Evolutionary conservation across 1,140 invertebrate genomes (phyloP), one percentile per base, ranked within the genome.

Genomic region (Bombus superbus): DNA sequence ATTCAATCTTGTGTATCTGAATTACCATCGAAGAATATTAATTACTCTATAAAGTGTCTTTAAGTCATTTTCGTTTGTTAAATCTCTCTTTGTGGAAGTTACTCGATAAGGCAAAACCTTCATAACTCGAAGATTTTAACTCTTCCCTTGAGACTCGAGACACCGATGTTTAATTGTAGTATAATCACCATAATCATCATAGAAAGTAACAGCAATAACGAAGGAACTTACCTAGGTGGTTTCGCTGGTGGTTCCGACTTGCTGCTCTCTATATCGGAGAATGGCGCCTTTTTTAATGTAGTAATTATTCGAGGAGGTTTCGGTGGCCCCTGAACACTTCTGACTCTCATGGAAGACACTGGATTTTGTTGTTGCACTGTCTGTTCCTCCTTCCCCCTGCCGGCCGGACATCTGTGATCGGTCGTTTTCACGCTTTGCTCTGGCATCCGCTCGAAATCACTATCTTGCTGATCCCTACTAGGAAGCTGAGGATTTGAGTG

Each of bases 301-400:
- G 94, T 94, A 66, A 94, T 94, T 72, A 94, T 94, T 72, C 94
- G 91, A 15, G 94, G 92, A 71, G 93, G 94, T 83, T 95, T 95
- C 2, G 94, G 92, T 2, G 93, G 92, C 62, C 94, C 94, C 38
- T 93, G 92, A 5, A 91, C 72, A 47, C 90, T 86, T 57, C 91
- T 88, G 69, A 91, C 79, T 69, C 88, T 94, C 35, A 84, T 91
- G 88, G 93, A 94, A 92, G 93, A 92, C 91, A 91, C 89, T 89
- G 88, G 89, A 92, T 93, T 95, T 88, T 92, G 92, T 90, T 94
- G 92, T 44, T 91, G 87, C 35, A 77, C 71, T 72, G 87, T 73
- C 68, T 90, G 89, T 32, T 89, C 75, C 53, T 90, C 88, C 8
- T 87, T 88, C 8, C 18, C n/a, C 22, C 57, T 72, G n/a, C 38